Conservation (phyloP, 2,113 vertebrate species). For the Ursus arctos region DNA sequence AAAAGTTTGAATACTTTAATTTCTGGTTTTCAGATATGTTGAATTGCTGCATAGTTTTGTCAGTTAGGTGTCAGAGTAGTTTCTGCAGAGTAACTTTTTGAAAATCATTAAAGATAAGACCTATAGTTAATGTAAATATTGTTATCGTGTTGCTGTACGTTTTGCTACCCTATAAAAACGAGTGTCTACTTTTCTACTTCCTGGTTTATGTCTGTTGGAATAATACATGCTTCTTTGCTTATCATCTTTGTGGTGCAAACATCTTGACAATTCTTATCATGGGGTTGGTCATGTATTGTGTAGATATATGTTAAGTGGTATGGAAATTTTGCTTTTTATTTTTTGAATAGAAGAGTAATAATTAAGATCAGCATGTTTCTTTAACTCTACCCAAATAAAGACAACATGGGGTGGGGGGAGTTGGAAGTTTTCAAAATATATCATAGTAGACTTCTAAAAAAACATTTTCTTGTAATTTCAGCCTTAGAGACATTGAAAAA, state of each 20-base stretch:
- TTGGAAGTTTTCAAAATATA: slow-evolving; percentile 6
- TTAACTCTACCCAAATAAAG: neutral
- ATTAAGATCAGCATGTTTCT: neutral
- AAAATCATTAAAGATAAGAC: neutral
- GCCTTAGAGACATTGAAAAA: slow-evolving; percentile 7
- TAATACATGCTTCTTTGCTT: neutral
- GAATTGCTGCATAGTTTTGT: slow-evolving; percentile 23
- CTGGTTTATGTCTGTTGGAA: neutral
- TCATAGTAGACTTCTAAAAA: neutral
- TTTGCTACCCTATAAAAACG: neutral
- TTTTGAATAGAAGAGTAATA: neutral
- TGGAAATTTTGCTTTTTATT: slow-evolving; percentile 25
- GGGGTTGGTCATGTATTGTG: neutral
- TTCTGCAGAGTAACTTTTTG: neutral
- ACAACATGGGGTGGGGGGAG: neutral
- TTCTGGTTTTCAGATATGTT: neutral
- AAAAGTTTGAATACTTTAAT: neutral
- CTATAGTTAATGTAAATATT: neutral
- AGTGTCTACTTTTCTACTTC: neutral
- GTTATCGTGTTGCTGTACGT: neutral
- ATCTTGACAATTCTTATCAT: neutral
- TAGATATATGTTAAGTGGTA: neutral
- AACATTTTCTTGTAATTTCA: neutral
- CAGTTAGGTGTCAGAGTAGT: neutral
- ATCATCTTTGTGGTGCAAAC: neutral